A percentile compares a stretch with the other conserved stretches of the same genome.
These are phyloP conservation scores for Python bivittatus DNA, from an alignment of 2,113 vertebrate genomes.

Conservation along the genomic window DNA sequence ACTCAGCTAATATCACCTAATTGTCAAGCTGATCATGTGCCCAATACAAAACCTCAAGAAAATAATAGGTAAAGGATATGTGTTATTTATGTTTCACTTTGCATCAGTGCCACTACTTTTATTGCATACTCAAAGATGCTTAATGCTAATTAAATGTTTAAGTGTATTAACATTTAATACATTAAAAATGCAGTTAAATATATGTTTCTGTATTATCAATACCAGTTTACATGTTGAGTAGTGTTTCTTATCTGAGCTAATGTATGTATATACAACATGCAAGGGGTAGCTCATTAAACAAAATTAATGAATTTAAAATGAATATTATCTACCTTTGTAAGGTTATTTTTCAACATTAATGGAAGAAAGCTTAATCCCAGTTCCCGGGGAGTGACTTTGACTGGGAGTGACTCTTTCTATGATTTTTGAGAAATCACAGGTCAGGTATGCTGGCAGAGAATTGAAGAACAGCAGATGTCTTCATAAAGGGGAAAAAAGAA, in stretches of 20 bases:
- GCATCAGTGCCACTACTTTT: not conserved
- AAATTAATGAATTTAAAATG: not conserved
- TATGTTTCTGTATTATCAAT: not conserved
- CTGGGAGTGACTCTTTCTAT: too few species aligned
- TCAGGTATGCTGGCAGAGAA: not conserved
- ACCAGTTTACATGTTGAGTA: not conserved
- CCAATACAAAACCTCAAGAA: not conserved
- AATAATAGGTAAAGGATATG: slow-evolving; percentile 23
- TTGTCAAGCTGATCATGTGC: not conserved
- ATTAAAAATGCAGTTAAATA: not conserved
- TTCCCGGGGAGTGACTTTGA: too few species aligned
- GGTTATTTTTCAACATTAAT: not conserved
- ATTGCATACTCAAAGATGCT: not conserved
- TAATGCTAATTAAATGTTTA: not conserved
- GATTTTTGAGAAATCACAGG: not conserved
- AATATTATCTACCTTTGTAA: not conserved
- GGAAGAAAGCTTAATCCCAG: not conserved
- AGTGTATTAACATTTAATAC: not conserved
- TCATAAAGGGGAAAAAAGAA: not conserved
- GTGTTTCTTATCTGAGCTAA: not conserved
- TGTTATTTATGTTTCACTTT: not conserved
- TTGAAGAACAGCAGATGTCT: not conserved
- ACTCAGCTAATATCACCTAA: not conserved
- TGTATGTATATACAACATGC: not conserved
- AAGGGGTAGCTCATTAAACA: not conserved